Percentiles rank a stretch among this genome's conserved stretches.
Evolutionary conservation across 2,113 vertebrate species (phyloP).

Genomic region (Poecilia latipinna): DNA sequence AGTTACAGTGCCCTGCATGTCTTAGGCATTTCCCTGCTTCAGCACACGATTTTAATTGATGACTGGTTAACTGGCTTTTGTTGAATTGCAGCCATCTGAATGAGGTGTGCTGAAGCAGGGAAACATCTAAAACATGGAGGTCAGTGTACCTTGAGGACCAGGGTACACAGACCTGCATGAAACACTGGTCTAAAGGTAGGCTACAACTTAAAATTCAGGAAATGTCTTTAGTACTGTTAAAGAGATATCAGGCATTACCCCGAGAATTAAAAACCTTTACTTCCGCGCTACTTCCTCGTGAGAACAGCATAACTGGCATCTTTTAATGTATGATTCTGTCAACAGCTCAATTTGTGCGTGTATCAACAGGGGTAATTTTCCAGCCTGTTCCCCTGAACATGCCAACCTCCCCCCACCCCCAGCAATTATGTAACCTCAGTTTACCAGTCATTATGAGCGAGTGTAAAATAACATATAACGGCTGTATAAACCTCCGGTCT

Average conservation of each 20-base stretch:
- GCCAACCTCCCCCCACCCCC: neutral
- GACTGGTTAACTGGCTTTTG: no score
- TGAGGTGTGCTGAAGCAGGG: no score
- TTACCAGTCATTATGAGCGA: neutral
- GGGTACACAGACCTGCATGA: no score
- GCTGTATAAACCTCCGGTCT: neutral
- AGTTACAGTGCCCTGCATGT: no score
- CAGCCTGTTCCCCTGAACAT: neutral
- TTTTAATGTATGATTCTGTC: constrained; percentile 4
- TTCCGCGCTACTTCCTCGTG: neutral
- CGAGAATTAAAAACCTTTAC: neutral
- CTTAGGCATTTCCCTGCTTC: no score
- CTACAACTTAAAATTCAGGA: neutral
- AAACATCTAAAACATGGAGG: no score
- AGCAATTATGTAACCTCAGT: constrained; percentile 34
- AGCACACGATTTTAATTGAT: no score
- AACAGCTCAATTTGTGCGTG: neutral
- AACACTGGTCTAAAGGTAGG: no score
- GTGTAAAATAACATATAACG: neutral
- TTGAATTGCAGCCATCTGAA: no score
- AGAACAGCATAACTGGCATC: neutral
- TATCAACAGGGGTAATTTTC: neutral
- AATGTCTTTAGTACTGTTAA: constrained; percentile 10
- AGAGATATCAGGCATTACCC: no score
- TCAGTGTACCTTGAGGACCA: no score